Conservation (phyloP, 2,113 vertebrate species). For the Meriones unguiculatus region DNA sequence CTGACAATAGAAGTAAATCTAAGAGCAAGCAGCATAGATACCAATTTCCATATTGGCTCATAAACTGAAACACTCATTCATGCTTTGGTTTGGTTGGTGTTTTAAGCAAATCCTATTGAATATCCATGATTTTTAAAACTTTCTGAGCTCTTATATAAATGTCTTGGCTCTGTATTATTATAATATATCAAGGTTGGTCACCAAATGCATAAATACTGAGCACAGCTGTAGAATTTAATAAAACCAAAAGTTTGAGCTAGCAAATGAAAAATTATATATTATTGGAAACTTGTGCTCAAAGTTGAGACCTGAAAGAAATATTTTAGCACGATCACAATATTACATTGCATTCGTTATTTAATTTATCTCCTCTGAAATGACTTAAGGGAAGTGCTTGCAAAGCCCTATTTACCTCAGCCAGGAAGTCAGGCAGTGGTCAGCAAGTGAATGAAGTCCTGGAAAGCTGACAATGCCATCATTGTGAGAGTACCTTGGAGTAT, state of each 20-base stretch:
- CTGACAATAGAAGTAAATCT: conserved; percentile 41
- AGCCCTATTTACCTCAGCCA: conserved; percentile 88
- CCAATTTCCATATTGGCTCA: conserved; percentile 32
- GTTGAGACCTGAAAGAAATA: conserved; percentile 91
- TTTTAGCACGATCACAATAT: conserved; percentile 92
- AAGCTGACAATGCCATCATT: conserved; percentile 88
- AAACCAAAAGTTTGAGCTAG: conserved; percentile 89
- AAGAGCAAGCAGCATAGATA: neutral
- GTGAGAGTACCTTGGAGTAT: conserved; percentile 85
- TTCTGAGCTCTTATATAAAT: conserved; percentile 85
- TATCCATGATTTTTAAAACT: conserved; percentile 77
- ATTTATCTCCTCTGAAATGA: conserved; percentile 91
- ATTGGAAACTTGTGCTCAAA: conserved; percentile 93
- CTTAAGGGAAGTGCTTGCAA: conserved; percentile 87
- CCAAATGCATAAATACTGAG: conserved; percentile 90
- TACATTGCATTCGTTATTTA: conserved; percentile 92
- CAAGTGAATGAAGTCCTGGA: conserved; percentile 87
- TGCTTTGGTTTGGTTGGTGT: conserved; percentile 48
- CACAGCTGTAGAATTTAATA: conserved; percentile 93
- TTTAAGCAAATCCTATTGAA: conserved; percentile 53
- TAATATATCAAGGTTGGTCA: conserved; percentile 89
- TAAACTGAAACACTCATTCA: conserved; percentile 15
- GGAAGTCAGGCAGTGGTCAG: conserved; percentile 89
- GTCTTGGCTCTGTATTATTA: conserved; percentile 86
- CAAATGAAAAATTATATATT: conserved; percentile 88